These are phyloP conservation scores for Pseudorasbora parva DNA, from an alignment of 2,113 vertebrate genomes.

Conservation along the genomic window DNA sequence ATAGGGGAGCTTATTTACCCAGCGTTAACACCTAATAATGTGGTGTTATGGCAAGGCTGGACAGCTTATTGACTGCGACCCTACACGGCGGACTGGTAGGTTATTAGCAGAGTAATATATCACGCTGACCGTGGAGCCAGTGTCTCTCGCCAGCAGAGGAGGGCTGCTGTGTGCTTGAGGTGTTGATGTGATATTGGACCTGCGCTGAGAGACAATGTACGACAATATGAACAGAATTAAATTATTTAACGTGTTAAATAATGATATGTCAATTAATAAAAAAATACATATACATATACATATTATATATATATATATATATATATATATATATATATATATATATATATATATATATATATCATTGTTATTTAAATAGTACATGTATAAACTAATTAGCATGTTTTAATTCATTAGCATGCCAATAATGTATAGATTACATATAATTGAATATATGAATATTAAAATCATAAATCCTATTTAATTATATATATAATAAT, in stretches of 20 bases:
- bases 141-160: slow-evolving; percentile 5
- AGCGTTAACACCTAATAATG: slow-evolving; percentile 46
- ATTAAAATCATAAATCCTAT: too few species aligned
- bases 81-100: slow-evolving; percentile 12
- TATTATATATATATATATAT: too few species aligned
- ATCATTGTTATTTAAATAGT: too few species aligned
- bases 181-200: background rate
- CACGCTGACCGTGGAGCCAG: background rate
- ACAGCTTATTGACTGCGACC: slow-evolving; percentile 40
- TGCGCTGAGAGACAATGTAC: background rate
- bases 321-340: too few species aligned
- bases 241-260: background rate
- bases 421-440: background rate
- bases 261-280: too few species aligned
- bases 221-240: too few species aligned
- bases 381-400: too few species aligned
- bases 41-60: slow-evolving; percentile 34
- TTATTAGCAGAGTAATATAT: slow-evolving; percentile 41
- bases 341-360: too few species aligned
- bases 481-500: too few species aligned
- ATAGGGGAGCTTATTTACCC: slow-evolving; percentile 38
- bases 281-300: too few species aligned
- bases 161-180: background rate
- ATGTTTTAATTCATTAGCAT: background rate
- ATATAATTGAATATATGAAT: too few species aligned